Conservation (phyloP, 2,797 vertebrate genomes). For the Syndactyla subalaris region DNA sequence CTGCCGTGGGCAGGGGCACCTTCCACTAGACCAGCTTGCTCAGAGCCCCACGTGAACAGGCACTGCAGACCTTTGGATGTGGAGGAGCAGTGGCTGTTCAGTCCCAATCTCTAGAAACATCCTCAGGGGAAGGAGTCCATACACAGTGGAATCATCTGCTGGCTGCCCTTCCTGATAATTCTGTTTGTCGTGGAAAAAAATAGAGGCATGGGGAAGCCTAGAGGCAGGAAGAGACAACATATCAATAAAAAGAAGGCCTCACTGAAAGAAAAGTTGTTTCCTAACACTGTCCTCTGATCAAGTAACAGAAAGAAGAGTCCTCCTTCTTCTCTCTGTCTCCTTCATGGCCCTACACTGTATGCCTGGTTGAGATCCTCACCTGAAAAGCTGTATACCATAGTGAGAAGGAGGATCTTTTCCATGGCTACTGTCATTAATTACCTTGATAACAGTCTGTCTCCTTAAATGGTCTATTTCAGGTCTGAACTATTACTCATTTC, state of each 20-base stretch:
- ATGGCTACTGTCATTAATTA: not conserved
- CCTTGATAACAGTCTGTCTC: not conserved
- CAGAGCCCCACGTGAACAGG: not conserved
- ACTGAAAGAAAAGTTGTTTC: not conserved
- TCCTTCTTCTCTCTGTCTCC: not conserved
- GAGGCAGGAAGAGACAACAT: not conserved
- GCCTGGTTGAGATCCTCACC: not conserved
- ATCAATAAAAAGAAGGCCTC: not conserved
- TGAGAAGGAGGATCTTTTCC: not conserved
- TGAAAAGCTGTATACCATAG: not conserved
- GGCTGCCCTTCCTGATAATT: not conserved
- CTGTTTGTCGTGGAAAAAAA: not conserved
- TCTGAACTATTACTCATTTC: not conserved
- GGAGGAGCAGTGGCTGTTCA: not conserved
- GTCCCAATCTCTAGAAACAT: not conserved
- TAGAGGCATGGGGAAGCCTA: not conserved
- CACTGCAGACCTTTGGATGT: not conserved
- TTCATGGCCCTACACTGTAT: not conserved
- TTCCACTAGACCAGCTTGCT: not conserved
- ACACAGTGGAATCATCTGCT: not conserved
- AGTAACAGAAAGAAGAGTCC: not conserved
- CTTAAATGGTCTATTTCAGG: not conserved
- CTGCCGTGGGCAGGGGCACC: not conserved
- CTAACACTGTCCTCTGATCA: not conserved
- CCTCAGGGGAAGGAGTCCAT: not conserved